Evolutionary conservation across 1,140 invertebrate genomes (phyloP).

Genomic region (Eufriesea mexicana): DNA sequence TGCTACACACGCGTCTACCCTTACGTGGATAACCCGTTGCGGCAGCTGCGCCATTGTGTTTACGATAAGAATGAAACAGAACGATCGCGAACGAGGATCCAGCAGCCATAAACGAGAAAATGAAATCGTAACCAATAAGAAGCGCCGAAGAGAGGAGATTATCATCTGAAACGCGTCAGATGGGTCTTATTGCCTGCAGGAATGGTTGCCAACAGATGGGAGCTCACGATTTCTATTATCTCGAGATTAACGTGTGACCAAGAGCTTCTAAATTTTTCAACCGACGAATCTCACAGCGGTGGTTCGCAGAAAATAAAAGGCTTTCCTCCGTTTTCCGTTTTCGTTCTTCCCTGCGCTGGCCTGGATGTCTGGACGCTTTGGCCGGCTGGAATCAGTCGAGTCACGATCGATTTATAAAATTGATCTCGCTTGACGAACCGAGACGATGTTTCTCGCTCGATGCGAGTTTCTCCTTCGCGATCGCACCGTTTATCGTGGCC

Average conservation of each 20-base stretch:
- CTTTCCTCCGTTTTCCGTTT: too few relatives aligned
- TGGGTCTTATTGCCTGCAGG: background rate
- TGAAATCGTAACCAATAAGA: background rate
- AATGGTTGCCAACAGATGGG: background rate
- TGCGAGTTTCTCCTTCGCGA: background rate
- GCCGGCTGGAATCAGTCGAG: background rate
- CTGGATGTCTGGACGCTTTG: too few relatives aligned
- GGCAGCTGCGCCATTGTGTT: background rate
- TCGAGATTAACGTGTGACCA: background rate
- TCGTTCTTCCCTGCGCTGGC: too few relatives aligned
- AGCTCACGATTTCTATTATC: constrained; percentile 8
- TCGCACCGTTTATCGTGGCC: constrained; percentile 6
- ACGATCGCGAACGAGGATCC: background rate
- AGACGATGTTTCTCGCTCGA: background rate
- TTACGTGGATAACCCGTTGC: background rate
- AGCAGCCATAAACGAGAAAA: background rate
- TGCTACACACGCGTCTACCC: background rate
- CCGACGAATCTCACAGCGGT: background rate
- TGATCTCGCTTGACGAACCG: background rate
- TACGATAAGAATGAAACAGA: background rate
- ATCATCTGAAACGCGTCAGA: background rate
- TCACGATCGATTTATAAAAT: background rate
- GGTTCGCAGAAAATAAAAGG: too few relatives aligned
- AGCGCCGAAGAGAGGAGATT: background rate
- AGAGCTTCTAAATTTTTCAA: background rate